A percentile compares a stretch with the other conserved stretches of the same genome.
Evolutionary conservation across 2,113 vertebrate genomes (phyloP).

Genomic region (Pygoscelis antarcticus): DNA sequence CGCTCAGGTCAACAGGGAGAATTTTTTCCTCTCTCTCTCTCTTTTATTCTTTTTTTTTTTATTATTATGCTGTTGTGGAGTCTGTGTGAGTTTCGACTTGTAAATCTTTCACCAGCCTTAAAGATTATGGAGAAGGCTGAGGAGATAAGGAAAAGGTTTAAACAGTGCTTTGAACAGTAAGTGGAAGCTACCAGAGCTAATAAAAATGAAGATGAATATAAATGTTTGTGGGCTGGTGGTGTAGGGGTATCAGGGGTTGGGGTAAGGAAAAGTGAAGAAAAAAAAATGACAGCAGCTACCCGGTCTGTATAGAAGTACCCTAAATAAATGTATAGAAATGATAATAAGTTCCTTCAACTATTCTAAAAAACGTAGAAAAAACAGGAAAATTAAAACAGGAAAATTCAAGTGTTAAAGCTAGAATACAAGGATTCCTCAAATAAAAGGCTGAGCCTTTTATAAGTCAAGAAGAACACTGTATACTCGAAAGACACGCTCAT

Average conservation of each 20-base stretch:
- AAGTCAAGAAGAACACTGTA: background rate
- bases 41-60: accelerated
- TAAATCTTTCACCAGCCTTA: background rate
- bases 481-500: background rate
- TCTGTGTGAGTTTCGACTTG: background rate
- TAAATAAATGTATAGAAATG: background rate
- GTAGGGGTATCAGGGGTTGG: background rate
- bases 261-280: background rate
- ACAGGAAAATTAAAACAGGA: background rate
- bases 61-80: background rate
- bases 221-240: background rate
- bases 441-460: background rate
- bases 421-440: background rate
- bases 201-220: background rate
- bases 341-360: background rate
- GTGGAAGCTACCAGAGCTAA: background rate
- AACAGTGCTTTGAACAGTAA: background rate
- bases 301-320: background rate
- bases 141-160: background rate
- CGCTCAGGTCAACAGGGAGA: background rate
- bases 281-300: background rate
- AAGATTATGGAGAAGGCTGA: background rate
- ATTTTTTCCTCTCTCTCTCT: background rate
- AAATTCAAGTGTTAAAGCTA: background rate
- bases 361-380: background rate